A percentile compares a stretch with the other conserved stretches of the same genome.
Evolutionary conservation across 2,888 invertebrate species (phyloP).

Genomic region (Sinohyriopsis cumingii): DNA sequence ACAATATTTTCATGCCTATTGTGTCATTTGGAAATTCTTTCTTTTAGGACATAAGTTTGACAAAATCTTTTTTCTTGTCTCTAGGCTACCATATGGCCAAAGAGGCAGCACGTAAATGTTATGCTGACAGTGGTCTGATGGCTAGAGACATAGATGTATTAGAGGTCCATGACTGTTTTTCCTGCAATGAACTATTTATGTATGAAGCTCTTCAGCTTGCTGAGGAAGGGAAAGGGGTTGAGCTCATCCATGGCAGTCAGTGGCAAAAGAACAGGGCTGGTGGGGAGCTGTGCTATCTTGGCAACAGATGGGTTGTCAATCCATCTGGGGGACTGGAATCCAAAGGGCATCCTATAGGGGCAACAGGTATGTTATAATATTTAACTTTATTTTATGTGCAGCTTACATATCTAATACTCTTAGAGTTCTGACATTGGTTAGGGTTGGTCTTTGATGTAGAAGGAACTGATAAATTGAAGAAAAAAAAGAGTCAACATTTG

Average conservation of each 20-base stretch:
- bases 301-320: constrained; percentile 95
- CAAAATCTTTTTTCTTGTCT: too few relatives aligned
- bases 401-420: too few relatives aligned
- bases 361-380: constrained; percentile 80
- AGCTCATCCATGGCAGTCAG: constrained; percentile 48
- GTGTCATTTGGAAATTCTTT: too few relatives aligned
- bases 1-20: too few relatives aligned
- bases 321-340: constrained; percentile 98
- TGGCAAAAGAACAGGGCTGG: constrained; percentile 56
- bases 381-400: too few relatives aligned
- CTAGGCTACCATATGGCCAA: constrained; percentile 88
- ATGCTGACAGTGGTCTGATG: constrained; percentile 39
- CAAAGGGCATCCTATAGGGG: constrained; percentile 97
- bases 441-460: too few relatives aligned
- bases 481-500: background rate
- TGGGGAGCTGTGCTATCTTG: constrained; percentile 82
- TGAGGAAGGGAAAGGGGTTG: constrained; percentile 46
- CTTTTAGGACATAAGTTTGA: background rate
- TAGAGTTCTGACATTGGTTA: background rate
- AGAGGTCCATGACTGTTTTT: constrained; percentile 93
- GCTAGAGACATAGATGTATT: constrained; percentile 56
- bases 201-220: constrained; percentile 88
- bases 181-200: constrained; percentile 95
- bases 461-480: background rate
- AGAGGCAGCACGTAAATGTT: constrained; percentile 75